Conservation (phyloP, 2,113 vertebrate species). For the Balaeniceps rex region DNA sequence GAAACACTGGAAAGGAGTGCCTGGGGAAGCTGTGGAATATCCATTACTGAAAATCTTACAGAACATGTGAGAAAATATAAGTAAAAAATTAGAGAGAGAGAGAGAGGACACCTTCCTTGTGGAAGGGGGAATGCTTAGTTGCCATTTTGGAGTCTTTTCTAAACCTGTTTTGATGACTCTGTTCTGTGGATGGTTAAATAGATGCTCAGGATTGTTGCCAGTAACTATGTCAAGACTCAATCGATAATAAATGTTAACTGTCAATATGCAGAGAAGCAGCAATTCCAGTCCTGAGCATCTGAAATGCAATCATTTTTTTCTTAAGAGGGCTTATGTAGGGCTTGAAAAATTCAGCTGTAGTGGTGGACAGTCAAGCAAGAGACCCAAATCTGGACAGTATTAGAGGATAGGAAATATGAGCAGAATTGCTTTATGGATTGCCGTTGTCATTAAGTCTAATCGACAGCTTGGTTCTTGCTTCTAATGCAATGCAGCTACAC, state of each 20-base stretch:
- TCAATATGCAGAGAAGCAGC: background rate
- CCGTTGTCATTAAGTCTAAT: background rate
- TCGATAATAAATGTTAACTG: background rate
- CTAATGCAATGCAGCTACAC: background rate
- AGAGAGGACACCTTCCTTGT: rapidly evolving
- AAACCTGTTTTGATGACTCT: background rate
- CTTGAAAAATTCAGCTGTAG: background rate
- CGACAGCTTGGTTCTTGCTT: background rate
- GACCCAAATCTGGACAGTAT: background rate
- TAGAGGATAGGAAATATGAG: background rate
- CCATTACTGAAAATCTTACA: background rate
- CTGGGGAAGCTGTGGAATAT: background rate
- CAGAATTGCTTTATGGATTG: background rate
- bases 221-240: background rate
- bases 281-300: background rate
- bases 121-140: background rate
- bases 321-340: background rate
- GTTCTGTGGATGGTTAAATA: background rate
- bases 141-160: background rate
- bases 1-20: background rate
- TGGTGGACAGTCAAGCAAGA: background rate
- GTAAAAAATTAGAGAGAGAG: background rate
- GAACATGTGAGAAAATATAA: background rate
- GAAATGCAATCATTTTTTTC: background rate
- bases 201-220: background rate